A percentile compares a stretch with the other conserved stretches of the same genome.
These are phyloP conservation scores for Andrena minutula DNA, from an alignment of 2,888 invertebrate genomes.

Conservation along the genomic window DNA sequence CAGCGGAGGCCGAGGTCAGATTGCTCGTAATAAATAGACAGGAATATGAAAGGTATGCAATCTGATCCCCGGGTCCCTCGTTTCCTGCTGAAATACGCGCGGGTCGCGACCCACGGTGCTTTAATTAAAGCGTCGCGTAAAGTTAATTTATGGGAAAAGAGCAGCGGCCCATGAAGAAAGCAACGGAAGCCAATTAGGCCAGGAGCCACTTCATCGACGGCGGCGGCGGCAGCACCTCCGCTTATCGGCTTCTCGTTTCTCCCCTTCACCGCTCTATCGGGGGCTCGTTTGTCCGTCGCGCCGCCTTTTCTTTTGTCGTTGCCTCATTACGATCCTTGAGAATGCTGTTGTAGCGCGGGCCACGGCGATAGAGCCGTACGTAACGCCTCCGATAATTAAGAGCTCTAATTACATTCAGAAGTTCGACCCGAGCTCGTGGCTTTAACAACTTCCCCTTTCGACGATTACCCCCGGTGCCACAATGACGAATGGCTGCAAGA, in stretches of 20 bases:
- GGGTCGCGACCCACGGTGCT: constrained; percentile 65
- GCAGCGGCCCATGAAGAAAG: constrained; percentile 68
- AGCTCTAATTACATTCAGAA: constrained; percentile 67
- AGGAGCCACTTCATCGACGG: constrained; percentile 70
- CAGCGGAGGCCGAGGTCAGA: not conserved
- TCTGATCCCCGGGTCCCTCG: constrained; percentile 29
- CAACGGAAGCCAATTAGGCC: constrained; percentile 79
- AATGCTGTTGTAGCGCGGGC: constrained; percentile 40
- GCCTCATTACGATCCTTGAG: constrained; percentile 66
- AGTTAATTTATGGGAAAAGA: constrained; percentile 75
- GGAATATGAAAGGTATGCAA: constrained; percentile 34
- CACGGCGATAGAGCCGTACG: constrained; percentile 44
- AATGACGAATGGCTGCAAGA: constrained; percentile 48
- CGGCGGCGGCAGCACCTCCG: constrained; percentile 45
- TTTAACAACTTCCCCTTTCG: constrained; percentile 48
- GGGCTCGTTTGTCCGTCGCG: constrained; percentile 64
- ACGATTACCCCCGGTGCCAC: constrained; percentile 50
- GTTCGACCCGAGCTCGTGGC: constrained; percentile 18
- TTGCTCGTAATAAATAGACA: constrained; percentile 51
- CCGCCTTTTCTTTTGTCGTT: constrained; percentile 66
- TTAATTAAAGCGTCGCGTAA: constrained; percentile 74
- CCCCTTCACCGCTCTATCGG: constrained; percentile 57
- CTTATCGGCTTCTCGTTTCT: constrained; percentile 66
- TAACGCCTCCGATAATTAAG: constrained; percentile 64
- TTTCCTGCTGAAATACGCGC: constrained; percentile 59